Evolutionary conservation across 2,113 vertebrate genomes (phyloP).

Genomic region (Cyanoramphus novaezelandiae): DNA sequence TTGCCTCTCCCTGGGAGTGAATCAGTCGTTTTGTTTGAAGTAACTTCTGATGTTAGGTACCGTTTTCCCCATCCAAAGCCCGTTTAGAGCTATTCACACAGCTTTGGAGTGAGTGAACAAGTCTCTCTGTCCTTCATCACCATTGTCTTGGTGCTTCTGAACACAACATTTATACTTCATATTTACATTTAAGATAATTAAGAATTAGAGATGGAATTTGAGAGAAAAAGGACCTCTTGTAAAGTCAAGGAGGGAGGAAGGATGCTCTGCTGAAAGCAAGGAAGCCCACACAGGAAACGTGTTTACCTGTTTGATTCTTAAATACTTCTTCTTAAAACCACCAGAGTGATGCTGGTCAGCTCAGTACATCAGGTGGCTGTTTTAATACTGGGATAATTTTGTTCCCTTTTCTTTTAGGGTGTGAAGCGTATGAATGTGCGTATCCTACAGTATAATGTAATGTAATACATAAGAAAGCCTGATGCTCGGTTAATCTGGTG

Average conservation of each 20-base stretch:
- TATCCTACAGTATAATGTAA: neutral
- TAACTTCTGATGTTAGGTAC: constrained; percentile 14
- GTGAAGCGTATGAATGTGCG: neutral
- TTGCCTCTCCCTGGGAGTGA: constrained; percentile 36
- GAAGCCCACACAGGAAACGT: neutral
- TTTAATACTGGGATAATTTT: neutral
- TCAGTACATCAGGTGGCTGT: neutral
- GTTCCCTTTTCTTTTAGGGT: neutral
- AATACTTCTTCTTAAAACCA: neutral
- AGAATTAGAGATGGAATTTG: neutral
- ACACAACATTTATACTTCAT: neutral
- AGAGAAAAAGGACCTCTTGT: neutral
- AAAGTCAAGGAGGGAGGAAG: neutral
- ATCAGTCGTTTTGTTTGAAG: constrained; percentile 48
- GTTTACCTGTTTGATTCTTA: neutral
- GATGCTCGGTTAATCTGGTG: neutral
- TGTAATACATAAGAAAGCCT: neutral
- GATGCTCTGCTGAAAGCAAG: neutral
- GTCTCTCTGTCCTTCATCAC: neutral
- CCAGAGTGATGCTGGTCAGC: neutral
- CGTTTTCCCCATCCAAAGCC: neutral
- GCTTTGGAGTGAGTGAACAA: neutral
- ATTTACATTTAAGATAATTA: neutral
- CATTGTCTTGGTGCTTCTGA: neutral
- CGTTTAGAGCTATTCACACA: neutral